These are phyloP conservation scores for Neoitamus cyanurus DNA, from an alignment of 2,888 invertebrate species.

Conservation along the genomic window DNA sequence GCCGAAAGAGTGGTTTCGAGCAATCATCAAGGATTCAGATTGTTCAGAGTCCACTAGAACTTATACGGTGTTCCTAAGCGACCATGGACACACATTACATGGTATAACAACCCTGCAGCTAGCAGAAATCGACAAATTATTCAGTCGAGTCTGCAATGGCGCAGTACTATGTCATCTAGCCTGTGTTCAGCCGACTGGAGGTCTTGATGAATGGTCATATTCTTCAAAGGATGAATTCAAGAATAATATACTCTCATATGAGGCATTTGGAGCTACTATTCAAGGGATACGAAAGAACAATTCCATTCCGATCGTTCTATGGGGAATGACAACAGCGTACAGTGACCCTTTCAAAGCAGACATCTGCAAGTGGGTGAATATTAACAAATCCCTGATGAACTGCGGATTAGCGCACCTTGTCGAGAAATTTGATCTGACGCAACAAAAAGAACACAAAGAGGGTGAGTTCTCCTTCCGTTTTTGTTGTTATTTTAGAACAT, in stretches of 20 bases:
- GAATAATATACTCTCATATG: conserved; percentile 69
- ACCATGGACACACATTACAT: conserved; percentile 71
- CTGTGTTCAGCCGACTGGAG: conserved; percentile 77
- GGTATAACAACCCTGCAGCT: conserved; percentile 67
- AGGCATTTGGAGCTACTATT: conserved; percentile 60
- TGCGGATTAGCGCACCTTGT: conserved; percentile 71
- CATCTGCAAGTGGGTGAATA: conserved; percentile 72
- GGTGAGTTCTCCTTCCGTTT: neutral
- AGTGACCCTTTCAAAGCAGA: conserved; percentile 77
- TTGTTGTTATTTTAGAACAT: too few species aligned
- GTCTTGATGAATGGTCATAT: conserved; percentile 62
- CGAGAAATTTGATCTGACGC: conserved; percentile 58
- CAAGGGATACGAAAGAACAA: conserved; percentile 58
- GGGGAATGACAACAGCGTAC: conserved; percentile 71
- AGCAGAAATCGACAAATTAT: conserved; percentile 68
- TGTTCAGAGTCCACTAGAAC: conserved; percentile 58
- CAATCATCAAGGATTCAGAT: conserved; percentile 60
- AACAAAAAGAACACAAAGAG: neutral
- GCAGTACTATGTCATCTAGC: conserved; percentile 76
- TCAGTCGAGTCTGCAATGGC: conserved; percentile 69
- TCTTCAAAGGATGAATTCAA: conserved; percentile 71
- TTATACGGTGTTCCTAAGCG: conserved; percentile 72
- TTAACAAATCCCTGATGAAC: conserved; percentile 75
- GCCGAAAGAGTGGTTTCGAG: conserved; percentile 75
- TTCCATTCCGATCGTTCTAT: conserved; percentile 73